Evolutionary conservation across 2,888 invertebrate species (phyloP).

Genomic region (Acrobasis repandana): DNA sequence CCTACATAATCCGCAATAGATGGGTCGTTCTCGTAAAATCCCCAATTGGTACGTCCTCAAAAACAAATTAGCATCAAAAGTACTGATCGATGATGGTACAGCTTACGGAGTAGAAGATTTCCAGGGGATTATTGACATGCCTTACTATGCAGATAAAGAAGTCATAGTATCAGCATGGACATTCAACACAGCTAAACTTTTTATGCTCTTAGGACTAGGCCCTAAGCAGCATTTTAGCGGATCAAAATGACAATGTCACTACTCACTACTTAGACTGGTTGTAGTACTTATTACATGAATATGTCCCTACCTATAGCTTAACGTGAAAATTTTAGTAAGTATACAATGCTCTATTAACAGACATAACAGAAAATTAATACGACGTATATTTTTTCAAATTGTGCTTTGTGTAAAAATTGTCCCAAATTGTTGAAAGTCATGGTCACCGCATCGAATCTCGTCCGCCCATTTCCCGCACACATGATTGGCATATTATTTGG

Average conservation of each 20-base stretch:
- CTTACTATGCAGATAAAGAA: constrained; percentile 54
- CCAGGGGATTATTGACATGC: constrained; percentile 36
- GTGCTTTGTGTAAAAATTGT: neutral
- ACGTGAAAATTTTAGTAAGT: too few relatives aligned
- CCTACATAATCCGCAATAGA: too few relatives aligned
- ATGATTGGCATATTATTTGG: neutral
- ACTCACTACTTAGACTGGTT: too few relatives aligned
- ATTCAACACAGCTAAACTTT: constrained; percentile 64
- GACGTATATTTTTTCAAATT: neutral
- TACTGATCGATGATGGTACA: constrained; percentile 49
- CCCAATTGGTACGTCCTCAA: constrained; percentile 55
- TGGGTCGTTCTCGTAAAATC: constrained; percentile 38
- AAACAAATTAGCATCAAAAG: constrained; percentile 52
- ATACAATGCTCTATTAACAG: too few relatives aligned
- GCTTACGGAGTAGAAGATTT: constrained; percentile 54
- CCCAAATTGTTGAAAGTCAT: neutral
- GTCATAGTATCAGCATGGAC: constrained; percentile 65
- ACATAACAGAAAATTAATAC: too few relatives aligned
- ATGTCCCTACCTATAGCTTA: too few relatives aligned
- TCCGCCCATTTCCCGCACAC: neutral
- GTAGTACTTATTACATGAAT: too few relatives aligned
- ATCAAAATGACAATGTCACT: too few relatives aligned
- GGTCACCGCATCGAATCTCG: neutral
- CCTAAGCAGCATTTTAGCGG: constrained; percentile 56
- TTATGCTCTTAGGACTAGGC: constrained; percentile 66